Base-by-base conservation (phyloP, 2,888 invertebrate species). In the Rhaphigaster nebulosa region DNA sequence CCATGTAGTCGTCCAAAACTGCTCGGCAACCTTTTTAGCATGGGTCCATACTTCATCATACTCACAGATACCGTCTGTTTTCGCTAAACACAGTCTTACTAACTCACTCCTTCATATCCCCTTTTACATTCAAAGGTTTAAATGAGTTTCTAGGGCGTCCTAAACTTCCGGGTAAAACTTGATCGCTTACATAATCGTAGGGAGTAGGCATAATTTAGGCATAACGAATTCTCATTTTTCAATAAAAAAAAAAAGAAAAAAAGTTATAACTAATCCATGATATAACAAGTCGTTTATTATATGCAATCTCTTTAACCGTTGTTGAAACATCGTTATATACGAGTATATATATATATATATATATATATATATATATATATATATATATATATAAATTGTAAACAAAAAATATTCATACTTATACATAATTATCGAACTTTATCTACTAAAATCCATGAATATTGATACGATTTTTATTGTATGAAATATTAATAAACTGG, bases 41-140 rank as follows among this genome's bases (percentile, higher is more conserved):
- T 41, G 84, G 41, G 84, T 26, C 84, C 45, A 84, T 84, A 84
- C 84, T 84, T 84, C 84, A 84, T 84, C 84, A 84, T 84, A 84
- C 84, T 84, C 84, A 84, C 84, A 84, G 84, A 84, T 84, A 84
- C 26, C 84, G 41, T n/a, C 84, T 84, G 84, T 41, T 84, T 84
- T 84, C 84, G 84, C 45, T 84, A 84, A 84, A 84, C 84, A 84
- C 13, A n/a, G 3, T n/a, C 84, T 50, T 84, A 84, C 84, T 84
- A 84, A 84, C 84, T 84, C 84, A 41, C 84, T n/a, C 41, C 84
- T 84, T 45, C 84, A 41, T 84, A 84, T 84, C 26, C 84, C 84
- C 45, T 84, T 84, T 45, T 84, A 41, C 84, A 41, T 84, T 84
- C 41, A 50, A 45, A 50, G 84, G 84, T 45, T 45, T 45, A 84